These are phyloP conservation scores for Xanthia togata DNA, from an alignment of 2,888 invertebrate species.

Conservation along the genomic window DNA sequence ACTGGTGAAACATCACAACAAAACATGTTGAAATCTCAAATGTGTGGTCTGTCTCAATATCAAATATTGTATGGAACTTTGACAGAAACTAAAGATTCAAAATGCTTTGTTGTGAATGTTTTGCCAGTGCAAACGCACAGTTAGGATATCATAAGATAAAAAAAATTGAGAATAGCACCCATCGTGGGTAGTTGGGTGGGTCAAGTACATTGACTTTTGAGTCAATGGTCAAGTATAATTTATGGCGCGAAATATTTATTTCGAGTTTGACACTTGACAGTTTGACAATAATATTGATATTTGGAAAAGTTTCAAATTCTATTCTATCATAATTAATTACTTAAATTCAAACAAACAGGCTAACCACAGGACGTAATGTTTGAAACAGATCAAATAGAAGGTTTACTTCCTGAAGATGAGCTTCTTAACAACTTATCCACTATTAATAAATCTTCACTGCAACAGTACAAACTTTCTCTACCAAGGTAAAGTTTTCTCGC, in stretches of 20 bases:
- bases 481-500: slow-evolving; percentile 65
- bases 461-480: slow-evolving; percentile 73
- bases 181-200: too few species aligned
- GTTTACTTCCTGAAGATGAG: slow-evolving; percentile 67
- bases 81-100: too few species aligned
- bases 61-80: too few species aligned
- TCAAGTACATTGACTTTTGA: too few species aligned
- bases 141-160: too few species aligned
- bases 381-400: slow-evolving; percentile 56
- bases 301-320: background rate
- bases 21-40: too few species aligned
- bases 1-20: too few species aligned
- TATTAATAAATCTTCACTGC: slow-evolving; percentile 69
- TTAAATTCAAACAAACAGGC: too few species aligned
- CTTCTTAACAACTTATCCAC: slow-evolving; percentile 65
- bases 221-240: background rate
- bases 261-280: slow-evolving; percentile 25
- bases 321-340: background rate
- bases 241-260: slow-evolving; percentile 21
- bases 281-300: background rate
- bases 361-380: slow-evolving; percentile 46
- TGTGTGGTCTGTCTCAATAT: too few species aligned
- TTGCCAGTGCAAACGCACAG: too few species aligned
- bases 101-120: too few species aligned
- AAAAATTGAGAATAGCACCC: too few species aligned